Base-by-base conservation (phyloP, 2,888 invertebrate species). In the Folsomia manolachei region DNA sequence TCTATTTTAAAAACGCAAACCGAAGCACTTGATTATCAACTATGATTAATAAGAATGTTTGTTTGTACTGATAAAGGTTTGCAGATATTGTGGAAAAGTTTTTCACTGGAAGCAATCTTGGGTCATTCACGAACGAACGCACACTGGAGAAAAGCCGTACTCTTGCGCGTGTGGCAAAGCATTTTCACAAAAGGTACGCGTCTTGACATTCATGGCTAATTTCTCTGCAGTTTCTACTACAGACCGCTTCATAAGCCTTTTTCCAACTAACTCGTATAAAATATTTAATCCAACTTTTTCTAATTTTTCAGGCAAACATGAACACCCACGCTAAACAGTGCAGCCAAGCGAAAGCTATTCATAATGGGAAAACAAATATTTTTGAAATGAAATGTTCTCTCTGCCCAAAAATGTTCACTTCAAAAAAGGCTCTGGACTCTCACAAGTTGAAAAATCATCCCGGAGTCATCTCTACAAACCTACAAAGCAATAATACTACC, bases 351-450 rank as follows among this genome's bases (percentile, higher is more conserved):
- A 75, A 71, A 69, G 72, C 75, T 0, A 70, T 73, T 4, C 71
- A 75, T 65, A 73, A 73, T 21, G 75, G 75, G 21, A 75, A 73
- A 53, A 75, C 75, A 1, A 73, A 73, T 63, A 73, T 75, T 61
- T 75, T 75, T 66, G 73, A 75, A 62, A 75, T 75, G 75, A 75
- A 75, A 39, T 75, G 75, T 64, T 73, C 73, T 25, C 73, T 71
- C 52, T 75, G 75, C 56, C 71, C 71, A 39, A 75, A 73, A 71
- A 75, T 75, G 75, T 75, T 75, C 51, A 75, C 75, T 27, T 73
- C 73, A 27, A 75, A 75, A 71, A 75, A 75, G 63, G 73, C 73
- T 19, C 65, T 75, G 70, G 75, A 75, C 63, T 71, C 73, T 27
- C 75, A 75, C 66, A 73, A 73, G 70, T 71, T 73, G 62, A 75